These are phyloP conservation scores for Cryptoblepharus egeriae DNA, from an alignment of 2,797 vertebrate species.

Conservation along the genomic window DNA sequence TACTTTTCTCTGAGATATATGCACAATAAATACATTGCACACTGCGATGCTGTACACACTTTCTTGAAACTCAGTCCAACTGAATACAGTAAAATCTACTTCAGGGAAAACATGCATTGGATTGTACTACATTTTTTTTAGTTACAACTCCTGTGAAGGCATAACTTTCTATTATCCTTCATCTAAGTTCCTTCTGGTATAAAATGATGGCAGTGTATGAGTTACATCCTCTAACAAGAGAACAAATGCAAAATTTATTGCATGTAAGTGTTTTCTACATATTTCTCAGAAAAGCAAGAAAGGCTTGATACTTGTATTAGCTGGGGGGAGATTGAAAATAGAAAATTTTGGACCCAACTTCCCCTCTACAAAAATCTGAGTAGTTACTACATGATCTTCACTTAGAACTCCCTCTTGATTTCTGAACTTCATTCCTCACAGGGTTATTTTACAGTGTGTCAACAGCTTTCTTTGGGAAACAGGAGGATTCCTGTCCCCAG, in stretches of 20 bases:
- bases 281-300: conserved; percentile 8
- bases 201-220: background rate
- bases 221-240: background rate
- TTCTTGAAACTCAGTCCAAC: background rate
- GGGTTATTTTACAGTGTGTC: conserved; percentile 10
- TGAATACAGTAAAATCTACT: background rate
- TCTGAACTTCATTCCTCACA: conserved; percentile 31
- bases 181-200: background rate
- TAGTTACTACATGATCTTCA: background rate
- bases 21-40: background rate
- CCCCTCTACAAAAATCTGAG: background rate
- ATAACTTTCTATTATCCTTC: background rate
- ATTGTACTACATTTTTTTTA: background rate
- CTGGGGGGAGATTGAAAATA: conserved; percentile 35
- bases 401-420: conserved; percentile 7
- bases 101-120: background rate
- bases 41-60: background rate
- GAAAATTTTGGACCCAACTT: conserved; percentile 26
- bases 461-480: too few relatives aligned
- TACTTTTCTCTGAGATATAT: background rate
- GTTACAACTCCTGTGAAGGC: background rate
- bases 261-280: conserved; percentile 5
- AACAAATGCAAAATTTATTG: background rate
- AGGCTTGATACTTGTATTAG: background rate
- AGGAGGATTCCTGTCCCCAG: conserved; percentile 61